Percentiles rank a stretch among this genome's conserved stretches.
phyloP scores from a whole-genome alignment of 2,113 vertebrate species.

The Pyrgilauda ruficollis region DNA sequence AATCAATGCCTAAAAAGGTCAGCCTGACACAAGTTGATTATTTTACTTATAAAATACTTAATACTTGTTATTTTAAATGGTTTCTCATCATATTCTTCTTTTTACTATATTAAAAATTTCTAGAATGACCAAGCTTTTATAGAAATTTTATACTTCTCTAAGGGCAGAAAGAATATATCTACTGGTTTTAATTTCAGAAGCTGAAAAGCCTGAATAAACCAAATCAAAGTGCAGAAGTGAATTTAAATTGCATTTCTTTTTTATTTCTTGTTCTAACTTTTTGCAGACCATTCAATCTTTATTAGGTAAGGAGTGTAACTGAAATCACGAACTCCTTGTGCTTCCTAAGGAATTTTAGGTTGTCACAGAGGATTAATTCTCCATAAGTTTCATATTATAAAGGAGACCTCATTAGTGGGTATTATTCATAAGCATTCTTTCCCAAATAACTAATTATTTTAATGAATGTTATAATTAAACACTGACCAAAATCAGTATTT shows the following conservation, averaged over 20 bases:
- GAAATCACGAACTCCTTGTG: neutral
- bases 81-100: neutral
- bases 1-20: neutral
- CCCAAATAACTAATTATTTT: neutral
- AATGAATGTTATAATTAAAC: neutral
- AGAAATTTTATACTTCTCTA: neutral
- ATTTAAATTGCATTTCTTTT: neutral
- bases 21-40: neutral
- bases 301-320: neutral
- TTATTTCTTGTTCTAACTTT: neutral
- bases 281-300: neutral
- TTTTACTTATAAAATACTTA: neutral
- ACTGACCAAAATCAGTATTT: neutral
- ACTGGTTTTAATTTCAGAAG: neutral
- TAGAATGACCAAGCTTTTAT: neutral
- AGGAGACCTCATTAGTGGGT: neutral
- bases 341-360: neutral
- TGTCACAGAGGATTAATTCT: neutral
- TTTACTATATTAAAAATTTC: neutral
- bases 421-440: neutral
- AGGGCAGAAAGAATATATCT: neutral
- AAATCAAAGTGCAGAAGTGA: neutral
- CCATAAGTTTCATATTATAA: neutral
- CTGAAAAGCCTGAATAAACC: neutral
- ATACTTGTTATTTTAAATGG: neutral